phyloP scores from a whole-genome alignment of 30 jellyfish, hydroid and myxozoan genomes.

The Aurelia aurita complex sp. Pacific region DNA sequence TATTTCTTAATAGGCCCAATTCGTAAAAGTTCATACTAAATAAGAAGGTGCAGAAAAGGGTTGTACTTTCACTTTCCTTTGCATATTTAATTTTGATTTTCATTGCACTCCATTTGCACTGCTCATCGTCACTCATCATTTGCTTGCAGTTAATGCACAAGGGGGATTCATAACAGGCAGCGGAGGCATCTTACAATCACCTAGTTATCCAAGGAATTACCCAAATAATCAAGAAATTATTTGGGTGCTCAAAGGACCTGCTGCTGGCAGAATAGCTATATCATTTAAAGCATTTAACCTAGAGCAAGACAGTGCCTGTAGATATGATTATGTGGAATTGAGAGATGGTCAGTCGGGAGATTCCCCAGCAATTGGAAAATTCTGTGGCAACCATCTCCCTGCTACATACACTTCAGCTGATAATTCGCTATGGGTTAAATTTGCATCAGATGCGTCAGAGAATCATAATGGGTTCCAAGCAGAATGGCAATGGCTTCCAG shows the following conservation, averaged over 20 bases:
- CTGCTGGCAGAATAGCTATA: slow-evolving; percentile 55
- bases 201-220: slow-evolving; percentile 63
- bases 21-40: no score
- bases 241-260: slow-evolving; percentile 78
- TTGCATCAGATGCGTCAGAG: slow-evolving; percentile 55
- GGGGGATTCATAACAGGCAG: slow-evolving; percentile 83
- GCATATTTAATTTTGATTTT: neutral
- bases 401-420: slow-evolving; percentile 60
- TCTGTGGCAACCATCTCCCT: slow-evolving; percentile 77
- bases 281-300: slow-evolving; percentile 45
- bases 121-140: slow-evolving; percentile 1
- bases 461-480: slow-evolving; percentile 67
- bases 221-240: slow-evolving; percentile 49
- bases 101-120: neutral
- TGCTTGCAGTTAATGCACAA: slow-evolving; percentile 56
- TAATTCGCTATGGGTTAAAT: slow-evolving; percentile 65
- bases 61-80: neutral
- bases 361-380: slow-evolving; percentile 55
- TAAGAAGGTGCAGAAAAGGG: no score
- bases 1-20: no score
- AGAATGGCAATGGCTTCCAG: slow-evolving; percentile 55
- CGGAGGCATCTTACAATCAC: slow-evolving; percentile 70
- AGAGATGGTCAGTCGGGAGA: slow-evolving; percentile 76
- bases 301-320: slow-evolving; percentile 76
- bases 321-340: slow-evolving; percentile 64